phyloP scores from a whole-genome alignment of 2,113 vertebrate species.

The mouse (Mus musculus) region DNA sequence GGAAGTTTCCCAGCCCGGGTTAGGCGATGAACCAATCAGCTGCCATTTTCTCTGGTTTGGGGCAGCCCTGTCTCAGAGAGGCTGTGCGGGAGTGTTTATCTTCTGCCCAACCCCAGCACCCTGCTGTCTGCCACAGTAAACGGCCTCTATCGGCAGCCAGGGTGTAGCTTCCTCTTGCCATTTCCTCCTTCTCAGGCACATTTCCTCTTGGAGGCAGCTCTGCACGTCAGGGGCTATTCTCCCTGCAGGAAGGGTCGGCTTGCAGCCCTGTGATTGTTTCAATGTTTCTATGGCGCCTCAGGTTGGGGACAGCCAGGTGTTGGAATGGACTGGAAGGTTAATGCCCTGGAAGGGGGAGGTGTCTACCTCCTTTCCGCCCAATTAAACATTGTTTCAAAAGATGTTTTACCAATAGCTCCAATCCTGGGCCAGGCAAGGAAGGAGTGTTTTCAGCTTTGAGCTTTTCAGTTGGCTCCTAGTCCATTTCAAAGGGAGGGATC shows the following conservation, averaged over 20 bases:
- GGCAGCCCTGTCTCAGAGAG: background rate
- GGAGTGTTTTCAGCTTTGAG: no score
- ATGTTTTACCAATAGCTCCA: background rate
- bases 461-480: background rate
- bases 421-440: background rate
- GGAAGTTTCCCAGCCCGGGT: background rate
- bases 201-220: conserved; percentile 74
- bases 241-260: conserved; percentile 78
- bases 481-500: background rate
- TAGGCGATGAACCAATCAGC: background rate
- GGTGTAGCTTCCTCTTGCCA: conserved; percentile 83
- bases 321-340: conserved; percentile 40
- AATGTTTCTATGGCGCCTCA: conserved; percentile 73
- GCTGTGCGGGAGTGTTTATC: conserved; percentile 64
- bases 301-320: conserved; percentile 76
- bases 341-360: background rate
- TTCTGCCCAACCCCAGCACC: background rate
- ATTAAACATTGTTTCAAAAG: background rate
- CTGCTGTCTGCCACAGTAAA: conserved; percentile 60
- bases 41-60: background rate
- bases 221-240: conserved; percentile 77
- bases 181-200: conserved; percentile 80
- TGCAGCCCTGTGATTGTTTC: conserved; percentile 70
- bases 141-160: conserved; percentile 67
- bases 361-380: background rate